A percentile compares a stretch with the other conserved stretches of the same genome.
phyloP scores from a whole-genome alignment of 1,140 invertebrate genomes.

The Calliphora vicina region DNA sequence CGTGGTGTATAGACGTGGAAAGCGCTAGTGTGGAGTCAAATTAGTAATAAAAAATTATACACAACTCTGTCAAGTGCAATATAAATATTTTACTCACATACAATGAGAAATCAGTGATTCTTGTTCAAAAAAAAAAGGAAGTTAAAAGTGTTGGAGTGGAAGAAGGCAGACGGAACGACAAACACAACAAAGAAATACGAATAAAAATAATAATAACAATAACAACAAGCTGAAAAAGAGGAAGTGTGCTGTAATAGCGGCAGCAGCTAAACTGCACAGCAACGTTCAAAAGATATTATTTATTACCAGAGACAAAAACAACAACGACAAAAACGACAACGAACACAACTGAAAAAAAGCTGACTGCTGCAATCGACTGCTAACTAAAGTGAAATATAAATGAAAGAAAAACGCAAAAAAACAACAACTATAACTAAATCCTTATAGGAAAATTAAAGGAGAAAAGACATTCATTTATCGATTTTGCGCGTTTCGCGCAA shows the following conservation, averaged over 20 bases:
- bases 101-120: not conserved
- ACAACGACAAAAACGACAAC: not conserved
- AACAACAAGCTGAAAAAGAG: slow-evolving; percentile 22
- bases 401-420: not conserved
- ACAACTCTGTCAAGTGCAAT: not conserved
- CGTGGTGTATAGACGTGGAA: not conserved
- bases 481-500: slow-evolving; percentile 26
- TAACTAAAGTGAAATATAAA: not conserved
- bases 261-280: not conserved
- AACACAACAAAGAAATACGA: not conserved
- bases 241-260: slow-evolving; percentile 11
- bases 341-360: not conserved
- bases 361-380: no score
- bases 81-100: not conserved
- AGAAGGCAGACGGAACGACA: not conserved
- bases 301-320: not conserved
- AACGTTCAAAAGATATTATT: slow-evolving; percentile 18
- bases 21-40: not conserved
- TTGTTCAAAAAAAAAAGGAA: slow-evolving; percentile 3
- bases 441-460: slow-evolving; percentile 12
- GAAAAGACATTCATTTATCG: slow-evolving; percentile 10
- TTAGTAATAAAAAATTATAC: not conserved
- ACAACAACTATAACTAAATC: not conserved
- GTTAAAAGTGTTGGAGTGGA: not conserved
- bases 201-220: slow-evolving; percentile 7